Evolutionary conservation across 2,888 invertebrate species (phyloP).

Genomic region (Antheraea yamamai): DNA sequence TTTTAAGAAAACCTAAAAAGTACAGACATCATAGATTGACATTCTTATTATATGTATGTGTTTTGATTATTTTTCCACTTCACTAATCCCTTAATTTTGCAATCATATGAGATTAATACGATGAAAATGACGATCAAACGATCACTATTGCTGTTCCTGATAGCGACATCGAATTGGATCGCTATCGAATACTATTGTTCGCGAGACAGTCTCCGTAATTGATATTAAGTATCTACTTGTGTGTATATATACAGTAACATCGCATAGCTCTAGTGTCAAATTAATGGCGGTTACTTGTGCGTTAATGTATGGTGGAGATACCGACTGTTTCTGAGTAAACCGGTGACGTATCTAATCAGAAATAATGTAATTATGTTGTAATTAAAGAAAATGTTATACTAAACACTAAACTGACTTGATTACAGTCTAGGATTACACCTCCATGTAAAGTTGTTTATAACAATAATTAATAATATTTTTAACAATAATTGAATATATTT

Average conservation of each 20-base stretch:
- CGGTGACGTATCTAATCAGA: not conserved
- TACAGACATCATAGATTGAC: no score
- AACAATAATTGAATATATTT: not conserved
- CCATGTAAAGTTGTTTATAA: no score
- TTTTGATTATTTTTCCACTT: not conserved
- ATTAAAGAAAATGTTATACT: not conserved
- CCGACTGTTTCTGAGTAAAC: not conserved
- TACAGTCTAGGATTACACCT: not conserved
- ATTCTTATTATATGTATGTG: no score
- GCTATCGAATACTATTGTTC: slow-evolving; percentile 7
- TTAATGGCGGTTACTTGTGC: slow-evolving; percentile 9
- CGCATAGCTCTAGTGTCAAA: not conserved
- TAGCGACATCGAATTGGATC: not conserved
- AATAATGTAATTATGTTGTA: not conserved
- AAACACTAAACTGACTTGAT: not conserved
- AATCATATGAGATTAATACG: not conserved
- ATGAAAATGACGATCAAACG: not conserved
- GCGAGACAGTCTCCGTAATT: slow-evolving; percentile 1
- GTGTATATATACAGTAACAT: not conserved
- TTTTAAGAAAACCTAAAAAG: no score
- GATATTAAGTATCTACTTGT: slow-evolving; percentile 13
- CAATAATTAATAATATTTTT: no score
- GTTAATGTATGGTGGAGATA: not conserved
- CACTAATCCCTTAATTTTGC: not conserved
- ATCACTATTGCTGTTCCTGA: not conserved